These are phyloP conservation scores for Seriola dumerili DNA, from an alignment of 2,113 vertebrate species.

Conservation along the genomic window DNA sequence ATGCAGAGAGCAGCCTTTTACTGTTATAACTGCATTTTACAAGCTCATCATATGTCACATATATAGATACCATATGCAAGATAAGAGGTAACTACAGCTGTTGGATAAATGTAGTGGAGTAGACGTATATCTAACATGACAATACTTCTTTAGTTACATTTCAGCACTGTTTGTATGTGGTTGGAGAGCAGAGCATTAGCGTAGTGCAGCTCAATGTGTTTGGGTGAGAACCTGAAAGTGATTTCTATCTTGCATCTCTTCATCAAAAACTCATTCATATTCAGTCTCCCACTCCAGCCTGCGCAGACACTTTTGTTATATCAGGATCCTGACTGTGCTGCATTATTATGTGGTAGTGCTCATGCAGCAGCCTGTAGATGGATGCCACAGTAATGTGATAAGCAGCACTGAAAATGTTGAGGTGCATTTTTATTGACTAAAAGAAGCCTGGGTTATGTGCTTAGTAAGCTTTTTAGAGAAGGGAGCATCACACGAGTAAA, in stretches of 20 bases:
- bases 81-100: too few species aligned
- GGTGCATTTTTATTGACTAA: constrained; percentile 33
- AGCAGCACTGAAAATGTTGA: constrained; percentile 37
- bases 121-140: too few species aligned
- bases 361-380: constrained; percentile 36
- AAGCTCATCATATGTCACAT: background rate
- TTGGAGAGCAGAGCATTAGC: background rate
- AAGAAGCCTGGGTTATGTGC: constrained; percentile 25
- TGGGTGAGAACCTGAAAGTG: background rate
- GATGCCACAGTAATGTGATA: constrained; percentile 48
- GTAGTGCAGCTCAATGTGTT: background rate
- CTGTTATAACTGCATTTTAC: background rate
- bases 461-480: constrained; percentile 38
- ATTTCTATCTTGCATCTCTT: background rate
- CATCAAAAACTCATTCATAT: constrained; percentile 7
- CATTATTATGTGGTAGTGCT: constrained; percentile 42
- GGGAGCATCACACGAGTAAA: constrained; percentile 33
- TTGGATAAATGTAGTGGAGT: too few species aligned
- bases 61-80: background rate
- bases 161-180: background rate
- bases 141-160: too few species aligned
- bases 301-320: constrained; percentile 7
- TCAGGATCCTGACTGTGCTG: constrained; percentile 26
- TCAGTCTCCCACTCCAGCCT: constrained; percentile 1
- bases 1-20: background rate